Conservation (phyloP, 2,888 invertebrate genomes). For the Pterobdella sp. region DNA sequence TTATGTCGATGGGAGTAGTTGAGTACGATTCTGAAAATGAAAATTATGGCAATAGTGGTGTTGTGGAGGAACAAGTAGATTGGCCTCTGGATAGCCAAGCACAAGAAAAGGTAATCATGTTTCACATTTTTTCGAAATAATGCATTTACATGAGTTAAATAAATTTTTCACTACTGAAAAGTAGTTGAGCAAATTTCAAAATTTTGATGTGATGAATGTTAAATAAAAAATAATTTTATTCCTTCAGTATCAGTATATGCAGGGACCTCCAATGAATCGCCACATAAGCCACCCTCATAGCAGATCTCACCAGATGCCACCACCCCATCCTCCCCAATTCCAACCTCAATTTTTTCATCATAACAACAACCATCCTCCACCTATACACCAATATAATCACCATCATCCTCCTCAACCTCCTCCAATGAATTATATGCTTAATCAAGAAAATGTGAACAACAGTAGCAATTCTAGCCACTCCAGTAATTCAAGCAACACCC, state of each 20-base stretch:
- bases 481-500: background rate
- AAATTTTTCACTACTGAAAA: background rate
- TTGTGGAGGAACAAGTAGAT: constrained; percentile 20
- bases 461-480: background rate
- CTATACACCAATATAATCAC: constrained; percentile 13
- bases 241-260: constrained; percentile 19
- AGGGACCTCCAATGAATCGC: background rate
- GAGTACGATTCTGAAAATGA: constrained; percentile 29
- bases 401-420: constrained; percentile 17
- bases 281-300: constrained; percentile 17
- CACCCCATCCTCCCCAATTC: constrained; percentile 13
- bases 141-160: background rate
- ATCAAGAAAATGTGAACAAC: background rate
- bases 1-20: constrained; percentile 23
- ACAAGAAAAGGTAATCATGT: constrained; percentile 9
- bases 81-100: constrained; percentile 25
- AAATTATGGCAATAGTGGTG: constrained; percentile 19
- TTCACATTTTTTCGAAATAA: background rate
- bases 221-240: too few relatives aligned
- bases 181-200: background rate
- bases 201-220: too few relatives aligned
- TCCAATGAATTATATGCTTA: background rate
- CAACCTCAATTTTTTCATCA: constrained; percentile 26
- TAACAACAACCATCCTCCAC: background rate
- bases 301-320: constrained; percentile 15